Conservation (phyloP, 2,113 vertebrate species). For the Crotalus tigris region DNA sequence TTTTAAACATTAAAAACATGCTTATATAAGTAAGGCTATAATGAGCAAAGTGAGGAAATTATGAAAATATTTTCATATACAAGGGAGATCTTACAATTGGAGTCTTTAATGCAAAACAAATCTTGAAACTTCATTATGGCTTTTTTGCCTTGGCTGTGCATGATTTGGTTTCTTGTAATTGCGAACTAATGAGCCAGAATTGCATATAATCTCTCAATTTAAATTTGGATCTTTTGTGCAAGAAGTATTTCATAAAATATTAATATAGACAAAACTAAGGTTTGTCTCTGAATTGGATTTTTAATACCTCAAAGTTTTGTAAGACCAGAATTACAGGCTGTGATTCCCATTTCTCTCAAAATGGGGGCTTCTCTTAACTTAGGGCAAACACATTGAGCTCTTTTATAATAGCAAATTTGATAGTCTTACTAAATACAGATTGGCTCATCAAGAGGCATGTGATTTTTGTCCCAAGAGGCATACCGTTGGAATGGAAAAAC, state of each 20-base stretch:
- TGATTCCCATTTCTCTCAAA: slow-evolving; percentile 61
- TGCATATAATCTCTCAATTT: background rate
- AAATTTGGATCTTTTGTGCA: background rate
- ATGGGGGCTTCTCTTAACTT: slow-evolving; percentile 79
- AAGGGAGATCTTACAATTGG: background rate
- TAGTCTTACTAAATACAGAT: slow-evolving; percentile 49
- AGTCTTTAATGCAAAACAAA: background rate
- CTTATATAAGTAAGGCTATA: slow-evolving; percentile 73
- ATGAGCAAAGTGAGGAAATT: slow-evolving; percentile 10
- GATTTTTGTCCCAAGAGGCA: slow-evolving; percentile 28
- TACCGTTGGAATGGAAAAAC: slow-evolving; percentile 29
- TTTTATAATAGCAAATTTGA: slow-evolving; percentile 46
- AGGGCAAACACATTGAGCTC: slow-evolving; percentile 36
- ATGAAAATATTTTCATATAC: background rate
- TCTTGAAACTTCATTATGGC: slow-evolving; percentile 14
- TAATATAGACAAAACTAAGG: background rate
- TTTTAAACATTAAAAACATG: slow-evolving; percentile 55
- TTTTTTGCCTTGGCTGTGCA: background rate
- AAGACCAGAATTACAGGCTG: slow-evolving; percentile 60
- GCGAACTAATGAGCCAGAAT: accelerated
- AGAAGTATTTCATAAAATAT: background rate
- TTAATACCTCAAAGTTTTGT: slow-evolving; percentile 61
- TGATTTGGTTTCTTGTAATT: background rate
- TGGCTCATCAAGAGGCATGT: background rate
- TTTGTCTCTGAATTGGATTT: background rate